phyloP scores from a whole-genome alignment of 2,888 invertebrate species.

The Anaspis maculata region DNA sequence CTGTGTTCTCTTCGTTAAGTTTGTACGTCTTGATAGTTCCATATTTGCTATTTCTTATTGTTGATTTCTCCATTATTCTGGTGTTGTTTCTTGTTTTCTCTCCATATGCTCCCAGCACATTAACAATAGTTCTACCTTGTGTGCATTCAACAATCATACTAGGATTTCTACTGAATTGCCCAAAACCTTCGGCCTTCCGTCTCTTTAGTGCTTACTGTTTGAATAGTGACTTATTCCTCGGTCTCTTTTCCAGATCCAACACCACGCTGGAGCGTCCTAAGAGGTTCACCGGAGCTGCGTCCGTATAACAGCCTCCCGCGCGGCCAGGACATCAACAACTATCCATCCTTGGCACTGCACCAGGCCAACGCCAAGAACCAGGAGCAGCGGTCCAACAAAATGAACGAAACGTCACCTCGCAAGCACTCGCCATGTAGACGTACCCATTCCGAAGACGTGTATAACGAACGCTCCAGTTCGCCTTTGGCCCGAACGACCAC shows the following conservation, averaged over 20 bases:
- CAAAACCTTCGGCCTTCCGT: too few relatives aligned
- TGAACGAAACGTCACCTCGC: constrained; percentile 18
- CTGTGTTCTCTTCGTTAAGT: too few relatives aligned
- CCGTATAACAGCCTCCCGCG: constrained; percentile 54
- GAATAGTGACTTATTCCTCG: too few relatives aligned
- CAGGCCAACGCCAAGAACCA: constrained; percentile 20
- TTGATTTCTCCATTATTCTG: too few relatives aligned
- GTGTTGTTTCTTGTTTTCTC: too few relatives aligned
- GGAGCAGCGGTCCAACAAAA: constrained; percentile 13
- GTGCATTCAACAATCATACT: too few relatives aligned
- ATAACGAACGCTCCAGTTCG: constrained; percentile 25
- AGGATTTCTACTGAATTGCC: too few relatives aligned
- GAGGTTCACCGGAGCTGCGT: constrained; percentile 49
- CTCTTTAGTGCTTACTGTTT: too few relatives aligned
- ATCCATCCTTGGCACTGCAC: constrained; percentile 35
- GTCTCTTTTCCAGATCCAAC: constrained; percentile 46
- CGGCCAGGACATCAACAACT: constrained; percentile 44
- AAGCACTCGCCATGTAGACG: constrained; percentile 27
- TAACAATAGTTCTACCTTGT: too few relatives aligned
- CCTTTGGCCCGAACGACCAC: constrained; percentile 5
- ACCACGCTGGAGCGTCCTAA: constrained; percentile 45
- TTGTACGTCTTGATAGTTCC: too few relatives aligned
- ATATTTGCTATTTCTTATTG: too few relatives aligned
- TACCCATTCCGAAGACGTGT: constrained; percentile 37
- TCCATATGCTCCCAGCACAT: too few relatives aligned